phyloP scores from a whole-genome alignment of 2,888 invertebrate species.

The Halocaridina rubra region DNA sequence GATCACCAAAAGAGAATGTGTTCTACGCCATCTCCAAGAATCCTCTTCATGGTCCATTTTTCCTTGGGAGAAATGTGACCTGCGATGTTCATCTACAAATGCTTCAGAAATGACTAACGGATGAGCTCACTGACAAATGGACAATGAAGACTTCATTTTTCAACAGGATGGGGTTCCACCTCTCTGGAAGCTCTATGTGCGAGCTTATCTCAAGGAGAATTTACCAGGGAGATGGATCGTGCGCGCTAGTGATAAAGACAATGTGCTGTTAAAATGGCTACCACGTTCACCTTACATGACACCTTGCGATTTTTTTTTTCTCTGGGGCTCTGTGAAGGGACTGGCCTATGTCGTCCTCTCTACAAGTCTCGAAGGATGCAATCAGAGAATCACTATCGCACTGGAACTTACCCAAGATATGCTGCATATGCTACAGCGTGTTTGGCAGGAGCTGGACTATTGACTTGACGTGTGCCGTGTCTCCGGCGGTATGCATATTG shows the following conservation, averaged over 20 bases:
- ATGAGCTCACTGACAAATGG: too few species aligned
- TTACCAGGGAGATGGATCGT: too few species aligned
- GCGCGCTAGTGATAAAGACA: too few species aligned
- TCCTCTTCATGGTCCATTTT: not conserved
- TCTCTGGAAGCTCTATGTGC: too few species aligned
- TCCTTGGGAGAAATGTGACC: not conserved
- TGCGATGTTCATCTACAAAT: not conserved
- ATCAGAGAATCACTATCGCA: not conserved
- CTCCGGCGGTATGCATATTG: not conserved
- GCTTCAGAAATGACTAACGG: too few species aligned
- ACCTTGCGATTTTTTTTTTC: too few species aligned
- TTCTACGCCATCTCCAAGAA: not conserved
- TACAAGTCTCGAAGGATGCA: not conserved
- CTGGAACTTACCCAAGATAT: too few species aligned
- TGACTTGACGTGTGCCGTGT: not conserved
- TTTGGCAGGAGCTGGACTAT: not conserved
- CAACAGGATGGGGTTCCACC: slow-evolving; percentile 2
- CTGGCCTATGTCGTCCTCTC: not conserved
- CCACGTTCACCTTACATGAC: too few species aligned
- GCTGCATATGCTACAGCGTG: too few species aligned
- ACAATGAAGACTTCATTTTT: not conserved
- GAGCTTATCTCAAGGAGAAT: too few species aligned
- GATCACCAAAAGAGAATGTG: not conserved
- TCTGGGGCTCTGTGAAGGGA: too few species aligned
- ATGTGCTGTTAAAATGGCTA: too few species aligned